Base-by-base conservation (phyloP, 2,888 invertebrate species). In the Mallateleia sp. region DNA sequence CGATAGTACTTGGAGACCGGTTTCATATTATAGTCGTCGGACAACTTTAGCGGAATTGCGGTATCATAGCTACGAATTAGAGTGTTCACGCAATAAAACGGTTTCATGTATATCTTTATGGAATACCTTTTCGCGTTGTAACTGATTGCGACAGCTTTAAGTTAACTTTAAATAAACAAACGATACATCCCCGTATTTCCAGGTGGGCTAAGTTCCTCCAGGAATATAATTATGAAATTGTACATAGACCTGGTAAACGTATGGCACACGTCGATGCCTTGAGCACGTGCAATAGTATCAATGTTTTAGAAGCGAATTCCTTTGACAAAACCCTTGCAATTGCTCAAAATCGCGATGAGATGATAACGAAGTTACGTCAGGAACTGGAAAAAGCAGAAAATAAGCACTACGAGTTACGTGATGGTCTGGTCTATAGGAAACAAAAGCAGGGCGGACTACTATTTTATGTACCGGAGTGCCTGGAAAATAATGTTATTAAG, bases 401-500 rank as follows among this genome's bases (percentile, higher is more conserved):
- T 11, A 38, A 38, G 14, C 11, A 9, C 5, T 38, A 9, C 11
- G 38, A 38, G 38, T 14, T 38, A 11, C 38, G 38, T 11, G 38
- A 38, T 11, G 38, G 38, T 38, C 14, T 38, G 6, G 38, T 38
- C 2, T 38, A 90, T 47, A 24, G 89, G 9, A 91, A 91, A 85
- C 25, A 24, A 52, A 2, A 8, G 34, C 8, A 14, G 2, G 38
- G 38, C 4, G 45, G 25, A 72, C 20, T 85, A 6, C 67, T 88
- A 22, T 88, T 88, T 80, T 87, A 85, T 54, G 87, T 87, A 11
- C 87, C 83, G 14, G 3, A 5, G 4, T 66, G 50, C 2, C 74
- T 87, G 71, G 79, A 87, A 60, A 18, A 67, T 14, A 81, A 78
- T 52, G 71, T 86, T 3, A 77, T 86, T 71, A 89, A 11, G 11